Evolutionary conservation across 2,888 invertebrate species (phyloP), one percentile per base, ranked within the genome.

Genomic region (Hemicrepidius hirtus): DNA sequence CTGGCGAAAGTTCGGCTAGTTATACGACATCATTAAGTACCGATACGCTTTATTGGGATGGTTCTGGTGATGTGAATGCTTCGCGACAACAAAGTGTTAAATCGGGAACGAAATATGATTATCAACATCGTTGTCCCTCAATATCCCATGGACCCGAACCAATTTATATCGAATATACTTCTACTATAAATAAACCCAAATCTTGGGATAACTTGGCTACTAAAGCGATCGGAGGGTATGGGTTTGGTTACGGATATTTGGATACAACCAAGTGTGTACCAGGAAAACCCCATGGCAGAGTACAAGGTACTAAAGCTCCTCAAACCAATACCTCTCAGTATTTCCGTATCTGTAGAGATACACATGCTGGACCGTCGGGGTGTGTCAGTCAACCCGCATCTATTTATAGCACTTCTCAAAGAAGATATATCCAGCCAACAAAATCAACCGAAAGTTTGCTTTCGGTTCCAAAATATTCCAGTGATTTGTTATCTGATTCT

Each of bases 141-240:
- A 41, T 20, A 18, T 83, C 85, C 65, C 82, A 86, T 28, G 60
- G 28, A 13, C 86, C 64, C 83, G 88, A 85, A 81, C 87, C 82
- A 80, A 87, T 83, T 81, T 89, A 78, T 74, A 83, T 84, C 4
- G 88, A 89, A 71, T 90, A 89, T 78, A 87, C 87, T 49, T 85
- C 87, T 0, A 85, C 84, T 0, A 32, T 32, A 32, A 32, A 32
- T 32, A 96, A 96, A 82, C 96, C 96, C 0, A 96, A 96, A 84
- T 96, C 95, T 0, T 96, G 96, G 95, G 96, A 96, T 83, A 96
- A 96, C 85, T 87, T 96, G 66, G 93, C 95, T 0, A 95, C 95
- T 1, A 95, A 95, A 86, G 93, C 94, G 0, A 93, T 94, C 77
- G 95, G 95, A 0, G 95, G 95, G 0, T 95, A 96, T 77, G 95